A percentile compares a stretch with the other conserved stretches of the same genome.
Evolutionary conservation across 2,113 vertebrate genomes (phyloP).

Genomic region (Eclectus roratus): DNA sequence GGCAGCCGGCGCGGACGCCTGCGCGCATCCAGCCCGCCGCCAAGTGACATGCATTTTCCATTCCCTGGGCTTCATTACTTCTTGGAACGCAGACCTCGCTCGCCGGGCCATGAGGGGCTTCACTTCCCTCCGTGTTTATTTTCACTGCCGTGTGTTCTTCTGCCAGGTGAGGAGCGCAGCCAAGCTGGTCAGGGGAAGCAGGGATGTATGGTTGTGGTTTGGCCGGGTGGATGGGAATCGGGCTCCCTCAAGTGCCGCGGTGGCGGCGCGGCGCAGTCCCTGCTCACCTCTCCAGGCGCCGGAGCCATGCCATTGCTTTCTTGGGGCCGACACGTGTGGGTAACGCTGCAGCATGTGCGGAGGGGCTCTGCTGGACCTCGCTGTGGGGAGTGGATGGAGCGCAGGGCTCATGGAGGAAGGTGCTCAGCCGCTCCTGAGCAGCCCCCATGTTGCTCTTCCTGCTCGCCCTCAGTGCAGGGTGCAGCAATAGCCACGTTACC

Average conservation of each 20-base stretch:
- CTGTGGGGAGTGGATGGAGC: neutral
- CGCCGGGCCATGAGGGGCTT: neutral
- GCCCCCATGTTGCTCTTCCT: neutral
- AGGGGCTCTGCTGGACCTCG: neutral
- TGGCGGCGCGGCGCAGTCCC: neutral
- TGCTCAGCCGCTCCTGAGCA: neutral
- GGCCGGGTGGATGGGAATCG: neutral
- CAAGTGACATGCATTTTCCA: conserved; percentile 16
- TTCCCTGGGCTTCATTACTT: conserved; percentile 5
- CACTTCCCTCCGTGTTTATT: neutral
- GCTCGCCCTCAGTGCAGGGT: fast-evolving
- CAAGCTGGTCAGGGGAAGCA: conserved; percentile 1
- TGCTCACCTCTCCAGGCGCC: neutral
- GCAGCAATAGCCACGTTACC: fast-evolving
- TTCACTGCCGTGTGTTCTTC: conserved; percentile 8
- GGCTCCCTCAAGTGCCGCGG: neutral
- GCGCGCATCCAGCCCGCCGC: neutral
- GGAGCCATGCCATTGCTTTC: fast-evolving
- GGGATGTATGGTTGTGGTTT: neutral
- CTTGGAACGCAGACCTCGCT: neutral
- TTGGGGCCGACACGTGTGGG: fast-evolving
- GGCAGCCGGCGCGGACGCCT: neutral
- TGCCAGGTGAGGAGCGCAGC: conserved; percentile 46
- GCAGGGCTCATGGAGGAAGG: neutral
- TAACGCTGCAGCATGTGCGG: neutral